Conservation (phyloP, 2,888 invertebrate genomes). For the Anoplius nigerrimus region DNA sequence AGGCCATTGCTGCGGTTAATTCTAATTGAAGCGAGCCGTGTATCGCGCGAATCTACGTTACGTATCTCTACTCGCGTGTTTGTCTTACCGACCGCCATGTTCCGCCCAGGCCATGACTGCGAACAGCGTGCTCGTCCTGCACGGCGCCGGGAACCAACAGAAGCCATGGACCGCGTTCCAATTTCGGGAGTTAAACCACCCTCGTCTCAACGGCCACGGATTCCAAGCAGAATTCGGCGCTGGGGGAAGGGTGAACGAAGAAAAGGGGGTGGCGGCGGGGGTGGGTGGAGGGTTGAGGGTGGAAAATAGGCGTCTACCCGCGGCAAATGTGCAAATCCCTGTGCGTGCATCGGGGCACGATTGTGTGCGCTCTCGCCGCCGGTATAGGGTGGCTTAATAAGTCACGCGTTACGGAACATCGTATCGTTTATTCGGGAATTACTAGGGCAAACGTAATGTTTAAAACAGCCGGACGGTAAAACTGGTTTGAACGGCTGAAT, state of each 20-base stretch:
- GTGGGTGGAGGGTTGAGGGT: neutral
- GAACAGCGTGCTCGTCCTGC: conserved; percentile 8
- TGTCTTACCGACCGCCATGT: conserved; percentile 14
- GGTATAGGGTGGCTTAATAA: no score
- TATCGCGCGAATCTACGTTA: conserved; percentile 4
- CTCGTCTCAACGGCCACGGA: conserved; percentile 13
- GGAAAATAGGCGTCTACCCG: no score
- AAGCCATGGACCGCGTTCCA: neutral
- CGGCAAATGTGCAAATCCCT: no score
- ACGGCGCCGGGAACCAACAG: neutral
- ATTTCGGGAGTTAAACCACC: conserved; percentile 17
- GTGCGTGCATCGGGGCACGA: no score
- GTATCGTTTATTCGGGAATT: no score
- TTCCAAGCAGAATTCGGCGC: conserved; percentile 13
- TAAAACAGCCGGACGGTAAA: no score
- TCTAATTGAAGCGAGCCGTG: conserved; percentile 4
- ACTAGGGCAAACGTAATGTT: no score
- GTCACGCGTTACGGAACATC: no score
- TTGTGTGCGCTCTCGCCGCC: no score
- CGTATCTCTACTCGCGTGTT: conserved; percentile 8
- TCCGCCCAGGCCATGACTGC: neutral
- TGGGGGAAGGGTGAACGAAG: neutral
- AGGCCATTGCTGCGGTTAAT: neutral
- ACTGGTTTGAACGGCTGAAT: no score
- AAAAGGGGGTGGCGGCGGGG: neutral